phyloP scores from a whole-genome alignment of 1,140 invertebrate species.

The Phymorhynchus buccinoides region DNA sequence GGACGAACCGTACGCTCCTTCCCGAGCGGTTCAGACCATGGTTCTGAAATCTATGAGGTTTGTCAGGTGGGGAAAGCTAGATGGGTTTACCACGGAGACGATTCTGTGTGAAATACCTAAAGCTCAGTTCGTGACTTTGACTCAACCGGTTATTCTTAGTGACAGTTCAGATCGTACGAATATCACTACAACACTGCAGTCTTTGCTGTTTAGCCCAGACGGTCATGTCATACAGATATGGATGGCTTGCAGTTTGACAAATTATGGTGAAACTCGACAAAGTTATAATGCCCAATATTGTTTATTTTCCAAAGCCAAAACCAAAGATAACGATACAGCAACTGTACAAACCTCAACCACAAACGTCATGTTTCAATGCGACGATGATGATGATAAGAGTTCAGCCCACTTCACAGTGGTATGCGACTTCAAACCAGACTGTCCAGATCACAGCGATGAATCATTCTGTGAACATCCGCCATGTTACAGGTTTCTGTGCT shows the following conservation, averaged over 20 bases:
- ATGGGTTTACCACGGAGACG: neutral
- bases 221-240: neutral
- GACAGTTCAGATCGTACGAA: neutral
- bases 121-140: neutral
- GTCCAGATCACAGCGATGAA: neutral
- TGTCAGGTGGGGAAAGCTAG: neutral
- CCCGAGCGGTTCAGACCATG: neutral
- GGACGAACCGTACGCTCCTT: neutral
- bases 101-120: neutral
- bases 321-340: neutral
- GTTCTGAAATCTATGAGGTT: neutral
- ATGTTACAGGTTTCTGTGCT: neutral
- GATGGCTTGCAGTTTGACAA: neutral
- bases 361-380: neutral
- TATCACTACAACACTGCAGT: neutral
- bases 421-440: constrained; percentile 15
- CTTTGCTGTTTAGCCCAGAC: neutral
- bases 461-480: neutral
- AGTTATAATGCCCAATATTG: neutral
- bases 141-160: too few species aligned
- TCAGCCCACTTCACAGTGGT: constrained; percentile 8
- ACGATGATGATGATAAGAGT: neutral
- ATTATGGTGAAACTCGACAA: neutral
- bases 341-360: too few species aligned
- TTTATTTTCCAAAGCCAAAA: neutral